Conservation (phyloP, 2,113 vertebrate genomes). For the Monopterus albus region DNA sequence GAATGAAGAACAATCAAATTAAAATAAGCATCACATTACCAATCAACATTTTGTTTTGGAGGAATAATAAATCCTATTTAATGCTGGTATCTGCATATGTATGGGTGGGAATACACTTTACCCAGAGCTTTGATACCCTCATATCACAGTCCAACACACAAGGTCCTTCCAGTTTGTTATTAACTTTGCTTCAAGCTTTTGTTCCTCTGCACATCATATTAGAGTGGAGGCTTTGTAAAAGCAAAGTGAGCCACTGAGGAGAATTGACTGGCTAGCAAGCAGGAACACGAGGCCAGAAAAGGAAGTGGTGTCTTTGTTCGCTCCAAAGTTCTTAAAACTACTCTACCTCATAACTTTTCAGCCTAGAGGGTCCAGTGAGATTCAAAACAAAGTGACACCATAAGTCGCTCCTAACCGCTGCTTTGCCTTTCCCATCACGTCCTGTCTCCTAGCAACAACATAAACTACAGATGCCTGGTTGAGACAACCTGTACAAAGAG, state of each 20-base stretch:
- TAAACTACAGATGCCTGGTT: too few relatives aligned
- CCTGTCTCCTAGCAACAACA: too few relatives aligned
- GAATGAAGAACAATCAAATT: not conserved
- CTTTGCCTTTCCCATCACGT: too few relatives aligned
- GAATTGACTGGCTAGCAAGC: not conserved
- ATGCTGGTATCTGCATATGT: not conserved
- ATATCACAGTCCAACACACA: not conserved
- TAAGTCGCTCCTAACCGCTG: too few relatives aligned
- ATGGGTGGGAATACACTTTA: conserved; percentile 23
- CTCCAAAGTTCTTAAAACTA: too few relatives aligned
- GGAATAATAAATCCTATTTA: not conserved
- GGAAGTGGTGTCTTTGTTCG: too few relatives aligned
- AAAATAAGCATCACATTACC: not conserved
- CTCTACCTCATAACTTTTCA: too few relatives aligned
- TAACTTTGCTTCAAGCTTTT: conserved; percentile 29
- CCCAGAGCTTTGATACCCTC: conserved; percentile 8
- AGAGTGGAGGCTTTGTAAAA: conserved; percentile 27
- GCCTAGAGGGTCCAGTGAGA: too few relatives aligned
- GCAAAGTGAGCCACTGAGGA: conserved; percentile 22
- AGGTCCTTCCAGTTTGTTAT: conserved; percentile 4
- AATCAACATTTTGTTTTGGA: not conserved
- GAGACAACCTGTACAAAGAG: too few relatives aligned
- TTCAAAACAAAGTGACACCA: too few relatives aligned
- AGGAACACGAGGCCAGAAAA: not conserved
- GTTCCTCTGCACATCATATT: conserved; percentile 39